A percentile compares a stretch with the other conserved stretches of the same genome.
phyloP scores from a whole-genome alignment of 2,888 invertebrate genomes.

The Netelia inedita region DNA sequence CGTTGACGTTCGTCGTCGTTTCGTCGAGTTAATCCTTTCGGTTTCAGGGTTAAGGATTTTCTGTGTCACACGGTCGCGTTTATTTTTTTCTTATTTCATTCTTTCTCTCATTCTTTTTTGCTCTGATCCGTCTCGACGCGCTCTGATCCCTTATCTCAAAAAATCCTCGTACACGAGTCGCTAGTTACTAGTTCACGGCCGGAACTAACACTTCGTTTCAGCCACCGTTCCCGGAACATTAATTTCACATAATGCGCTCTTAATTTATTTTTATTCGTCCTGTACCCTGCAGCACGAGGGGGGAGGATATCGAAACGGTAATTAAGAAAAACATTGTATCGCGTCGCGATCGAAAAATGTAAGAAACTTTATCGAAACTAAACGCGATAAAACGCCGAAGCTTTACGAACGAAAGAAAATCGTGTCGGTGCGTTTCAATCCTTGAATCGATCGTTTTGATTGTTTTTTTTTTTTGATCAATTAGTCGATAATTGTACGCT shows the following conservation, averaged over 20 bases:
- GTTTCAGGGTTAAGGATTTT: constrained; percentile 17
- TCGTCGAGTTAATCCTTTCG: not conserved
- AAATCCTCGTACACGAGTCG: not conserved
- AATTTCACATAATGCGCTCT: constrained; percentile 8
- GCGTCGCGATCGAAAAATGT: not conserved
- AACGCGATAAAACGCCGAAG: not conserved
- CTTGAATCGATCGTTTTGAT: constrained; percentile 18
- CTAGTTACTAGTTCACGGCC: constrained; percentile 27
- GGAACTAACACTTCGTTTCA: constrained; percentile 33
- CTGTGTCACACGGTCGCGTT: constrained; percentile 10
- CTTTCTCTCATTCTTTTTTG: not conserved
- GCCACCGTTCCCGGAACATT: constrained; percentile 20
- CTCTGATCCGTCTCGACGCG: constrained; percentile 7
- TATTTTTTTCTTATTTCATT: not conserved
- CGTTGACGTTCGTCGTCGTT: not conserved
- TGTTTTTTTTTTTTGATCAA: constrained; percentile 9
- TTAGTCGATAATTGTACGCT: not conserved
- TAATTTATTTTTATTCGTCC: constrained; percentile 6
- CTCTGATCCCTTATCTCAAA: constrained; percentile 11
- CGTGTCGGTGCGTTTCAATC: constrained; percentile 2
- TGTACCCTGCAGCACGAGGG: not conserved
- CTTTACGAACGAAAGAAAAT: constrained; percentile 24
- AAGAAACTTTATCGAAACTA: not conserved
- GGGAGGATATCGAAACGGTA: constrained; percentile 18
- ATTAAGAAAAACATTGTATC: not conserved